Base-by-base conservation (phyloP, 2,888 invertebrate genomes). In the Cerastis rubricosa region DNA sequence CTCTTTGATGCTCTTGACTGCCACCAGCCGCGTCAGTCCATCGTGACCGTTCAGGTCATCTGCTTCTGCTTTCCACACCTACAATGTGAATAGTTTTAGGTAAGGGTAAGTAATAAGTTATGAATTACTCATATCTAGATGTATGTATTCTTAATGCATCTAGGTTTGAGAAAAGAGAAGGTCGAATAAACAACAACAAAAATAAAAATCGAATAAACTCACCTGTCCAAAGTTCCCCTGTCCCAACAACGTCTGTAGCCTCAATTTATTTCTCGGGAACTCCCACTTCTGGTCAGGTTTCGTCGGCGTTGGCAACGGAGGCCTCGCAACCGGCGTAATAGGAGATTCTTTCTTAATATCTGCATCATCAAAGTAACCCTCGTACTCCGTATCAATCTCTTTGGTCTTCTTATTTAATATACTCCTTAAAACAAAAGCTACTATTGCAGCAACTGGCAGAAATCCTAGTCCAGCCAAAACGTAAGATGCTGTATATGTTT, bases 1-100 rank as follows among this genome's bases (percentile, higher is more conserved):
- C 86, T 98, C 98, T 90, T 98, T 98, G 74, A 98, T 98, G 17
- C 98, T 98, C 93, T 98, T 98, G 12, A 98, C 98, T 8, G 98
- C 98, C n/a, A 98, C 98, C 81, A 98, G 97, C 77, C 98, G 96
- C 35, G 98, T 98, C 80, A 98, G 97, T 0, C 98, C 98, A 85
- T 98, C 97, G 89, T 98, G 98, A 0, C 98, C 98, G 67, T 97
- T 97, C 75, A 98, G 95, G 89, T 98, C 98, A 88, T 98, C 98
- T 0, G 98, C 98, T 93, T 98, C 98, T 7, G 98, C 98, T 94
- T 98, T 98, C 98, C 98, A 98, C 29, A 98, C 98, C 97, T 98
- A 71, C 81, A 70, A 67, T 45, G 2, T 12, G 5, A 35, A 40
- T 7, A 25, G 45, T 71, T 49, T 61, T 17, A 7, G 2, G n/a